Conservation (phyloP, 2,888 invertebrate species). For the Aethes cnicana region DNA sequence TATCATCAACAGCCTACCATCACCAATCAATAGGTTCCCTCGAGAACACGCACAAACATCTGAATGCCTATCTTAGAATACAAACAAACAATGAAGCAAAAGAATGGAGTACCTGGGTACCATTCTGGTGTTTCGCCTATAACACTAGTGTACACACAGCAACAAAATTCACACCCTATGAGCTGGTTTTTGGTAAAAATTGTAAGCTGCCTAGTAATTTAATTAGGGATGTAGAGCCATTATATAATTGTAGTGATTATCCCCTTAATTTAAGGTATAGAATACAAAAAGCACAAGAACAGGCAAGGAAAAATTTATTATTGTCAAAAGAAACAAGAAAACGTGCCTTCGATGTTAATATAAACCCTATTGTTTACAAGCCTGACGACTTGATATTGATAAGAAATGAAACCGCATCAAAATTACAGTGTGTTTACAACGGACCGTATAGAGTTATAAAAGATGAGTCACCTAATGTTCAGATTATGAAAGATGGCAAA, state of each 20-base stretch:
- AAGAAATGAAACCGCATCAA: constrained; percentile 28
- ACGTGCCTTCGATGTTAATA: constrained; percentile 24
- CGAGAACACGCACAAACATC: constrained; percentile 7
- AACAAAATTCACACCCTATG: constrained; percentile 34
- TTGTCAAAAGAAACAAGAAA: constrained; percentile 26
- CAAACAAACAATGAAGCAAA: not conserved
- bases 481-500: not conserved
- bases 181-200: constrained; percentile 34
- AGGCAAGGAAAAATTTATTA: constrained; percentile 28
- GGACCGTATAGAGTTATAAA: not conserved
- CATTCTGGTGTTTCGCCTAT: constrained; percentile 34
- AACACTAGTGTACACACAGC: constrained; percentile 34
- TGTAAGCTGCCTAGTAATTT: constrained; percentile 33
- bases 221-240: constrained; percentile 24
- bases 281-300: constrained; percentile 31
- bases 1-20: too few relatives aligned
- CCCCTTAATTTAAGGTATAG: constrained; percentile 32
- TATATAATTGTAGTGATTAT: constrained; percentile 33
- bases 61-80: not conserved
- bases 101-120: constrained; percentile 33
- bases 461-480: not conserved
- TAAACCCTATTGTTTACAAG: constrained; percentile 26
- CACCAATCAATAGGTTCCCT: not conserved
- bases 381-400: constrained; percentile 23
- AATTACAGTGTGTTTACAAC: too few relatives aligned